Percentiles rank a stretch among this genome's conserved stretches.
Conservation (phyloP, 2,113 vertebrate species). For the Conger conger region DNA sequence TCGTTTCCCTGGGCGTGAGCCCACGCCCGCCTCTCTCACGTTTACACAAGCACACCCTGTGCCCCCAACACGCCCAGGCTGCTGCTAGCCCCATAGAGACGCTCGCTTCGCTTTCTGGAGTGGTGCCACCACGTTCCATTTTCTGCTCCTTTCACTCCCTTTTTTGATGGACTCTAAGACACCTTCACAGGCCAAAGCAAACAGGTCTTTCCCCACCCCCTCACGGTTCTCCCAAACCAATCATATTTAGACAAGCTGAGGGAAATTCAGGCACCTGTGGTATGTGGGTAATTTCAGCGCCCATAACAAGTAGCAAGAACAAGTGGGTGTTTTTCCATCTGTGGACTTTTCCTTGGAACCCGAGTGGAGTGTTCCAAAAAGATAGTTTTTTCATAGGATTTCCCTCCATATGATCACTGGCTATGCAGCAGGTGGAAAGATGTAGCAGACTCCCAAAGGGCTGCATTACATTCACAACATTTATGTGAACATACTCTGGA, state of each 20-base stretch:
- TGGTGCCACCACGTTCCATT: not conserved
- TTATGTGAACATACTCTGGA: not conserved
- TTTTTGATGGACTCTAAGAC: not conserved
- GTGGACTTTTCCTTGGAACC: not conserved
- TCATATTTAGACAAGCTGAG: not conserved
- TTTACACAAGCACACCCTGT: not conserved
- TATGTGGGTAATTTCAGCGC: not conserved
- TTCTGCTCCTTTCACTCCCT: not conserved
- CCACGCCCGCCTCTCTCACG: constrained; percentile 40
- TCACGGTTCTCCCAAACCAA: not conserved
- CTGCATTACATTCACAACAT: not conserved
- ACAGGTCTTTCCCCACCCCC: not conserved
- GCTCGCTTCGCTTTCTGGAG: not conserved
- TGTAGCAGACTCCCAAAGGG: not conserved
- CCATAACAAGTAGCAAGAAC: not conserved
- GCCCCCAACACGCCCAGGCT: not conserved
- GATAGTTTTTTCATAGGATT: not conserved
- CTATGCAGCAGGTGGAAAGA: not conserved
- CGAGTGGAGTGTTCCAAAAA: not conserved
- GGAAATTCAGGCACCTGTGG: not conserved
- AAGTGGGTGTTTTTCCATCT: not conserved
- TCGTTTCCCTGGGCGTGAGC: constrained; percentile 27
- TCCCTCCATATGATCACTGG: not conserved
- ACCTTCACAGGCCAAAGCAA: not conserved
- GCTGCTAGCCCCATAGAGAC: not conserved